Conservation (phyloP, 2,888 invertebrate genomes). For the Drosophila planitibia region DNA sequence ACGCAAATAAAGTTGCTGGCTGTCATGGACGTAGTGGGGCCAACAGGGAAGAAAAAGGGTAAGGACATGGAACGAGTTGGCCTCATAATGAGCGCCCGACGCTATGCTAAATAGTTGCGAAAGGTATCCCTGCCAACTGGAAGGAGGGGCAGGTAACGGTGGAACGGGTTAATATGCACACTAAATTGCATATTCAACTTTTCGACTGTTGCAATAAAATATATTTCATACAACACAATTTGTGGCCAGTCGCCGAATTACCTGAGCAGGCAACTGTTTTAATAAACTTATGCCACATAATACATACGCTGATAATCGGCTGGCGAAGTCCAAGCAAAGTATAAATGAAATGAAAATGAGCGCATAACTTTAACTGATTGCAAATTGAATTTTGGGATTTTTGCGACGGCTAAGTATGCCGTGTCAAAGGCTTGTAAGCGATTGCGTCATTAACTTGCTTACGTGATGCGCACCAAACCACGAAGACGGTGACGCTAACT, state of each 20-base stretch:
- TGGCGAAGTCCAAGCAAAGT: slow-evolving; percentile 5
- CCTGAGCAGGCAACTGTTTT: slow-evolving; percentile 40
- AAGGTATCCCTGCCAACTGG: slow-evolving; percentile 51
- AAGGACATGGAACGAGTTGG: slow-evolving; percentile 6
- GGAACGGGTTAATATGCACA: slow-evolving; percentile 65
- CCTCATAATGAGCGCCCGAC: slow-evolving; percentile 65
- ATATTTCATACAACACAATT: slow-evolving; percentile 50
- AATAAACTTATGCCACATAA: slow-evolving; percentile 55
- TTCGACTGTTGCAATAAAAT: slow-evolving; percentile 58
- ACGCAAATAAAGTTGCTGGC: slow-evolving; percentile 69
- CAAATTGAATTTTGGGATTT: slow-evolving; percentile 29
- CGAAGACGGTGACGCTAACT: slow-evolving; percentile 9
- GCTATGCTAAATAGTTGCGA: slow-evolving; percentile 74
- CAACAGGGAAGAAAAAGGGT: background rate
- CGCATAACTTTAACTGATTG: slow-evolving; percentile 46
- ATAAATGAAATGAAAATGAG: slow-evolving; percentile 15
- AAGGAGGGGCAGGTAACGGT: background rate
- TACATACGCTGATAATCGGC: slow-evolving; percentile 37
- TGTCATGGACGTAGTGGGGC: slow-evolving; percentile 26
- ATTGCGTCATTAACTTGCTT: slow-evolving; percentile 76
- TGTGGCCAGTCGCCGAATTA: slow-evolving; percentile 30
- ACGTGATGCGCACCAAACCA: slow-evolving; percentile 45
- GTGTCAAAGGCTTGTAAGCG: slow-evolving; percentile 71
- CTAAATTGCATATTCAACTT: slow-evolving; percentile 71
- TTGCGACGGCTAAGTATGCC: slow-evolving; percentile 40